Conservation (phyloP, 2,113 vertebrate genomes). For the Pteronura brasiliensis region DNA sequence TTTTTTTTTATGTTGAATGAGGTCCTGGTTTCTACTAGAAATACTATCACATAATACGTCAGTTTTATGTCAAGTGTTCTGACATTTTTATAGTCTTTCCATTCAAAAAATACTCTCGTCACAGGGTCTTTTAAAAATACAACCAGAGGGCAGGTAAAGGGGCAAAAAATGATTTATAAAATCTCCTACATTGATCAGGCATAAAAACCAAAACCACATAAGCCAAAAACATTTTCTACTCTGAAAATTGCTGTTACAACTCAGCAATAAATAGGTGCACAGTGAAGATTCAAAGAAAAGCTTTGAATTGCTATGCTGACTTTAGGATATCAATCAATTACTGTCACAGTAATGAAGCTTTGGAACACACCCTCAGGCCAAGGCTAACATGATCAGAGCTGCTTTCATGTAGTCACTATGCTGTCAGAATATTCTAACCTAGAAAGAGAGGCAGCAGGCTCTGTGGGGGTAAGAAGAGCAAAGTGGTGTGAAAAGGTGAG, state of each 20-base stretch:
- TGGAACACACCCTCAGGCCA: neutral
- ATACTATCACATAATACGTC: slow-evolving; percentile 77
- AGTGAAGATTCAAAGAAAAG: neutral
- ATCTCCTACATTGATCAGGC: neutral
- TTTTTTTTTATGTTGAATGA: slow-evolving; percentile 67
- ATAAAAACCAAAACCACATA: slow-evolving; percentile 30
- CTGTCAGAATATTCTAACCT: neutral
- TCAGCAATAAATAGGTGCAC: slow-evolving; percentile 18
- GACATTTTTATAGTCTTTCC: slow-evolving; percentile 76
- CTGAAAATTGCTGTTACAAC: neutral
- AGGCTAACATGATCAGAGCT: neutral
- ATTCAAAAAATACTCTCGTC: slow-evolving; percentile 38
- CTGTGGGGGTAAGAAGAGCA: neutral
- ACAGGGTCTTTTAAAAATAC: slow-evolving; percentile 28
- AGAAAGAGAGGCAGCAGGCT: neutral
- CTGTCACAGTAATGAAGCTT: neutral
- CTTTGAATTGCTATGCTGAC: slow-evolving; percentile 9
- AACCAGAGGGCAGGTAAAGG: neutral
- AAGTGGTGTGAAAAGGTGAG: neutral
- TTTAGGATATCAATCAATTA: neutral
- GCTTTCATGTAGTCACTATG: neutral
- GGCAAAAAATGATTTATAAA: slow-evolving; percentile 29
- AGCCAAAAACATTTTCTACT: slow-evolving; percentile 17
- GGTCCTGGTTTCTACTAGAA: slow-evolving; percentile 65
- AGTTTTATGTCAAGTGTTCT: slow-evolving; percentile 75